Base-by-base conservation (phyloP, 2,888 invertebrate genomes). In the Spodoptera littoralis region DNA sequence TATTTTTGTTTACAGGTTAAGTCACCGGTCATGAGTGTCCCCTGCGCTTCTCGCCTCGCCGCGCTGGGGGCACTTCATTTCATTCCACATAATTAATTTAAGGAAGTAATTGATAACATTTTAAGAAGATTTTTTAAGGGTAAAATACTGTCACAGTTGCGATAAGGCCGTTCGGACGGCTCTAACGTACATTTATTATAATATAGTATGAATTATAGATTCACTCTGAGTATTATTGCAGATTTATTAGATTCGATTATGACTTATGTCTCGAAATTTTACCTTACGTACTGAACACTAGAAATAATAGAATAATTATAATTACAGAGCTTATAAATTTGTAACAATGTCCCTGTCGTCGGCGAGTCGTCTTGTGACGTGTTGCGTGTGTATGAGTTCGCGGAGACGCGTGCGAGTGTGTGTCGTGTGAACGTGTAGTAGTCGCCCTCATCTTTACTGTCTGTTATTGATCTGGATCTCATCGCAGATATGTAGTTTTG, bases 1-100 rank as follows among this genome's bases (percentile, higher is more conserved):
- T 54, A 71, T 59, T 65, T 46, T 73, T 87, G 86, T 92, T 73
- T 91, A 67, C 95, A 95, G 95, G 91, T 92, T 94, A 94, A 95
- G 94, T 91, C 90, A 92, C 90, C 93, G 93, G 92, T 90, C 88
- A 92, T 89, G 93, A 88, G 89, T 86, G 90, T 85, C 89, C 90
- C 85, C 88, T 77, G 89, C 88, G 87, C 85, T 73, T 82, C 84
- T 80, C 83, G 84, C 77, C 84, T 85, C 88, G 87, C 89, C 87
- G 90, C 91, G 92, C 90, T 77, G 91, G 91, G 92, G 92, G 88
- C 90, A 88, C 90, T 88, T 92, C 92, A 90, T 93, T 95, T 92
- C 95, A 95, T 95, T 95, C 94, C 95, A 95, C 93, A 90, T 88
- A 84, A 88, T 90, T 93, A 93, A 92, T 91, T 90, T 94, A 94